phyloP scores from a whole-genome alignment of 23 tunicate genomes.

The Styela plicata region DNA sequence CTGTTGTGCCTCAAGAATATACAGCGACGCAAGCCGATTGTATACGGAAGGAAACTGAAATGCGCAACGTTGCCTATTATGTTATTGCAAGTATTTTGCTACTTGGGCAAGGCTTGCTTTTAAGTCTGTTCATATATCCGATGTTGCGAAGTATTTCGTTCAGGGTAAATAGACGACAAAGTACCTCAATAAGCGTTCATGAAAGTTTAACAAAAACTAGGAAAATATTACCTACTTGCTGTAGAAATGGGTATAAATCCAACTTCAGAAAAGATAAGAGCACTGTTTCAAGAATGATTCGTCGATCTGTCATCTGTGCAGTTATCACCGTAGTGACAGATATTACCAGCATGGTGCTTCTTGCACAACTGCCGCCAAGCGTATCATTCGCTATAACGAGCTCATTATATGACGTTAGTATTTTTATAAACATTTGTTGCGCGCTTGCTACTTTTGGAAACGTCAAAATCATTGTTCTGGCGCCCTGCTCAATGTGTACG shows the following conservation, averaged over 20 bases:
- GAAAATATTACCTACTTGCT: neutral
- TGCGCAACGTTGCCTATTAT: neutral
- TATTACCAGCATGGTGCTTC: neutral
- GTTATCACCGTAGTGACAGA: conserved; percentile 8
- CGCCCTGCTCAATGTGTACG: neutral
- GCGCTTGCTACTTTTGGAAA: conserved; percentile 12
- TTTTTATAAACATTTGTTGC: conserved; percentile 16
- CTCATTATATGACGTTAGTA: neutral
- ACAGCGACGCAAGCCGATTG: neutral
- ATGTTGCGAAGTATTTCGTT: neutral
- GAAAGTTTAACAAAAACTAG: neutral
- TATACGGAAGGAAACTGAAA: neutral
- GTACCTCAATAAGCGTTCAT: neutral
- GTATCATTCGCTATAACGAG: neutral
- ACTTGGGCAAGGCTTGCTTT: neutral
- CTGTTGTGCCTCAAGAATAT: neutral
- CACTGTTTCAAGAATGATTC: neutral
- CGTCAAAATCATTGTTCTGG: neutral
- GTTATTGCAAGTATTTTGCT: neutral
- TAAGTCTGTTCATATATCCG: neutral
- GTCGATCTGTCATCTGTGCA: conserved; percentile 2
- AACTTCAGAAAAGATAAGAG: neutral
- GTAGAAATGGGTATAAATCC: neutral
- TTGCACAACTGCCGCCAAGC: neutral
- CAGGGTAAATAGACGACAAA: neutral